phyloP scores from a whole-genome alignment of 2,113 vertebrate genomes.

The Zapus hudsonius region DNA sequence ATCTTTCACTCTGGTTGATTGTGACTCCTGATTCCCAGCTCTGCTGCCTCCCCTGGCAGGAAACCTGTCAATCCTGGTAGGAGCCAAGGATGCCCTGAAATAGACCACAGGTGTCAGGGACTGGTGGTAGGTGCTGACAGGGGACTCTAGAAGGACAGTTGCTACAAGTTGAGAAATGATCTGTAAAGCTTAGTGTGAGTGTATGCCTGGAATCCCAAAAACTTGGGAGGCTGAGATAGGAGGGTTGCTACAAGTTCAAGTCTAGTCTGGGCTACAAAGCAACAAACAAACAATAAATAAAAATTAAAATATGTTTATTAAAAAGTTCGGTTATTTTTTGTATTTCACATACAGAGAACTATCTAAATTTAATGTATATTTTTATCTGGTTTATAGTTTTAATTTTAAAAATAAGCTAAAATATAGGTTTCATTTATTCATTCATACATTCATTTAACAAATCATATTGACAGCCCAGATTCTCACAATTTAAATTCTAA shows the following conservation, averaged over 20 bases:
- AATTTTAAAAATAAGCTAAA: conserved; percentile 11
- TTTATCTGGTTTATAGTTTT: conserved; percentile 31
- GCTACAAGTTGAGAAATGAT: not conserved
- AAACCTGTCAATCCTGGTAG: not conserved
- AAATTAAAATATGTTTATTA: not conserved
- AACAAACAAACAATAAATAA: not conserved
- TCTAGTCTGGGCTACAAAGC: not conserved
- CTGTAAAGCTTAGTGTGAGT: not conserved
- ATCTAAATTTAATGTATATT: conserved; percentile 30
- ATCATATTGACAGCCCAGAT: not conserved
- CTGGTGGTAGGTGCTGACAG: not conserved
- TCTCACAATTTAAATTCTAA: not conserved
- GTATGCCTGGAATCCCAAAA: not conserved
- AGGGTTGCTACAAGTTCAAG: not conserved
- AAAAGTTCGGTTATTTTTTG: not conserved
- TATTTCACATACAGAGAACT: not conserved
- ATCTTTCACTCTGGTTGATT: not conserved
- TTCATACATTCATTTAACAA: not conserved
- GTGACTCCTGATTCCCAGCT: not conserved
- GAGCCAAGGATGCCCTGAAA: not conserved
- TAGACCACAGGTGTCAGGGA: not conserved
- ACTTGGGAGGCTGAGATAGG: not conserved
- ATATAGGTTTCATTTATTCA: not conserved
- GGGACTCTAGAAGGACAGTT: not conserved
- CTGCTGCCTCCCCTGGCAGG: not conserved